Evolutionary conservation across 2,888 invertebrate genomes (phyloP).

Genomic region (Polydrusus tereticollis): DNA sequence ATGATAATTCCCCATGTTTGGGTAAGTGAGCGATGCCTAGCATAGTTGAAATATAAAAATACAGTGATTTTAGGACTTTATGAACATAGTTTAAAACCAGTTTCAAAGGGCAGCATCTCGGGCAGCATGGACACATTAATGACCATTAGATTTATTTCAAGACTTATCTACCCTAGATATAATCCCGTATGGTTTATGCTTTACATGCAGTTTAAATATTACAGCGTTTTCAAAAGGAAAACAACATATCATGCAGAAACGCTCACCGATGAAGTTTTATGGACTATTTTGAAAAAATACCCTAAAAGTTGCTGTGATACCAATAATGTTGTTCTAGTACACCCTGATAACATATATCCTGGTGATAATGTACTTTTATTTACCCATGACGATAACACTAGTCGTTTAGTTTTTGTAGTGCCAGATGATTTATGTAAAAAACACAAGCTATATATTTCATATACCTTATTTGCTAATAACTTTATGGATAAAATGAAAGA

Average conservation of each 20-base stretch:
- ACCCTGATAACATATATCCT: slow-evolving; percentile 52
- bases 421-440: slow-evolving; percentile 35
- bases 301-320: slow-evolving; percentile 54
- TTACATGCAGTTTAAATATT: slow-evolving; percentile 62
- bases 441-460: slow-evolving; percentile 47
- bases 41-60: neutral
- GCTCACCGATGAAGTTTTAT: slow-evolving; percentile 54
- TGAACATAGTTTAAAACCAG: no score
- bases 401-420: slow-evolving; percentile 50
- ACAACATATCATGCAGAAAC: slow-evolving; percentile 53
- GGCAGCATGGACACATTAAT: neutral
- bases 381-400: slow-evolving; percentile 39
- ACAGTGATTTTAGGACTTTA: neutral
- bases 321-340: slow-evolving; percentile 58
- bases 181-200: slow-evolving; percentile 60
- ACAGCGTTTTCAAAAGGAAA: slow-evolving; percentile 55
- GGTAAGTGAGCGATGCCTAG: no score
- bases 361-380: slow-evolving; percentile 52
- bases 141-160: slow-evolving; percentile 35
- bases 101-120: neutral
- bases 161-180: slow-evolving; percentile 54
- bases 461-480: slow-evolving; percentile 50
- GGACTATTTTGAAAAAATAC: slow-evolving; percentile 44
- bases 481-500: slow-evolving; percentile 27
- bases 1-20: no score